Conservation (phyloP, 2,113 vertebrate species). For the Hippocampus abdominalis region DNA sequence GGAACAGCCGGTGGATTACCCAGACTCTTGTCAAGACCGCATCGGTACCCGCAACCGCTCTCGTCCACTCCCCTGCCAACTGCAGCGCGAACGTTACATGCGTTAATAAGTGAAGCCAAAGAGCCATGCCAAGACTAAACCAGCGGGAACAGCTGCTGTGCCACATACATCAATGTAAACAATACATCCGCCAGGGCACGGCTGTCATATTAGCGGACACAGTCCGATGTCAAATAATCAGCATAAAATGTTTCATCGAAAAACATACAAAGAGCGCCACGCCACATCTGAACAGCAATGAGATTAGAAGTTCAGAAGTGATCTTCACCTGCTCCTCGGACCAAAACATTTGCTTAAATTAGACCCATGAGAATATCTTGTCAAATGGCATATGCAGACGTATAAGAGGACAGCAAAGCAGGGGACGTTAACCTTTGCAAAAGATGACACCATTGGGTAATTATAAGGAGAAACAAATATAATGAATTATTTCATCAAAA, state of each 20-base stretch:
- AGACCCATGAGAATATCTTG: constrained; percentile 9
- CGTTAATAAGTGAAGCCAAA: constrained; percentile 62
- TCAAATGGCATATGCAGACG: background rate
- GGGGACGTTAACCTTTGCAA: background rate
- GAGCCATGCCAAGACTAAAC: constrained; percentile 49
- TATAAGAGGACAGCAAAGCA: background rate
- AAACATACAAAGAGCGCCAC: constrained; percentile 22
- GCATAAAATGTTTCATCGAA: constrained; percentile 32
- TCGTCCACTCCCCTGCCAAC: constrained; percentile 40
- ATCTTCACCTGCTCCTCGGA: constrained; percentile 24
- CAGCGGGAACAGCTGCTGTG: constrained; percentile 53
- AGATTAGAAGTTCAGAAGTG: constrained; percentile 28
- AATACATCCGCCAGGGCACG: constrained; percentile 41
- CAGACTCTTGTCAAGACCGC: constrained; percentile 41
- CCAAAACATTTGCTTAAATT: constrained; percentile 25
- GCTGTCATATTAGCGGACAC: constrained; percentile 34
- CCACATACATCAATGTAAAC: constrained; percentile 39
- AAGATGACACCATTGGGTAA: background rate
- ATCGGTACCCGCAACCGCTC: constrained; percentile 40
- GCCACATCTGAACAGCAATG: constrained; percentile 26
- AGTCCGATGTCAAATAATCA: constrained; percentile 39
- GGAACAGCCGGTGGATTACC: constrained; percentile 63
- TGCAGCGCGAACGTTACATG: constrained; percentile 49
- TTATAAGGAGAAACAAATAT: background rate
- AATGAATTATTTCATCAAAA: background rate